Percentiles rank a stretch among this genome's conserved stretches.
These are phyloP conservation scores for Sphaeramia orbicularis DNA, from an alignment of 2,797 vertebrate genomes.

Conservation along the genomic window DNA sequence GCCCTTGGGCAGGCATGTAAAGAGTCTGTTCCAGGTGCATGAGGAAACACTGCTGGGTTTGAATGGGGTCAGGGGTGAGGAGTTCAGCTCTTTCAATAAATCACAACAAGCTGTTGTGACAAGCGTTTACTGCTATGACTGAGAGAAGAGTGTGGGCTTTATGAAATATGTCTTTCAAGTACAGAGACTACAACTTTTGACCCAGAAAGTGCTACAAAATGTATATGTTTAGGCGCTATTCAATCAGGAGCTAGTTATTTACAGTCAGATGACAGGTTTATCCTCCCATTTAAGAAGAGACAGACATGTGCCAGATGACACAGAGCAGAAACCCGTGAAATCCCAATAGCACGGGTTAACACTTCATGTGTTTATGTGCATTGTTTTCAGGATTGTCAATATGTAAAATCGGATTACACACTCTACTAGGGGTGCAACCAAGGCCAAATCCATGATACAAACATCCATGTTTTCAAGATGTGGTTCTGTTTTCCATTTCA, in stretches of 20 bases:
- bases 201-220: constrained; percentile 66
- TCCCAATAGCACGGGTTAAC: constrained; percentile 40
- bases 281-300: constrained; percentile 62
- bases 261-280: constrained; percentile 69
- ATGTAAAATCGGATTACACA: too few species aligned
- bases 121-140: constrained; percentile 53
- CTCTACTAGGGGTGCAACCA: too few species aligned
- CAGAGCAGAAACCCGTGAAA: constrained; percentile 49
- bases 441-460: too few species aligned
- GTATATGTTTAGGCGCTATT: constrained; percentile 67
- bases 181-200: constrained; percentile 61
- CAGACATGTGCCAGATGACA: constrained; percentile 42
- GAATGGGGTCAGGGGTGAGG: constrained; percentile 81
- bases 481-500: too few species aligned
- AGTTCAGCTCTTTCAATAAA: constrained; percentile 83
- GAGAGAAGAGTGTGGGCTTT: constrained; percentile 55
- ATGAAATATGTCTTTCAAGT: constrained; percentile 73
- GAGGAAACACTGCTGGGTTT: constrained; percentile 72
- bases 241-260: constrained; percentile 56
- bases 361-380: constrained; percentile 30
- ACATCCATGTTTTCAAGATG: too few species aligned
- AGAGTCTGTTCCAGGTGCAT: constrained; percentile 81
- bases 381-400: constrained; percentile 20
- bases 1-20: constrained; percentile 73
- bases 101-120: constrained; percentile 78